Percentiles rank a stretch among this genome's conserved stretches.
Conservation (phyloP, 2,113 vertebrate genomes). For the Oxygymnocypris stewartii region DNA sequence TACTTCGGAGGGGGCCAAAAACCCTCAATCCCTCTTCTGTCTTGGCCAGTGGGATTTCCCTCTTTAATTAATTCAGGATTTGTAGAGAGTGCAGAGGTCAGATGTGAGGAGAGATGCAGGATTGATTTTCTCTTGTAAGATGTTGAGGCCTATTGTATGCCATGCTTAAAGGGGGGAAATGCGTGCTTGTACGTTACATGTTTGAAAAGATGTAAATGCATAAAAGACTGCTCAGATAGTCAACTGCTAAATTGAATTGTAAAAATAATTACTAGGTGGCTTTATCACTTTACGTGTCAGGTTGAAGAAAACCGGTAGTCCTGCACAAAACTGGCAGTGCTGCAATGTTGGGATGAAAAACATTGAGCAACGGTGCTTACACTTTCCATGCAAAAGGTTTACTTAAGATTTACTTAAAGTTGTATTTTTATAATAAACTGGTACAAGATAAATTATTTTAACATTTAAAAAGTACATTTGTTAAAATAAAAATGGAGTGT, state of each 20-base stretch:
- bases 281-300: not conserved
- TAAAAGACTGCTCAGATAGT: not conserved
- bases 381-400: not conserved
- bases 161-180: conserved; percentile 43
- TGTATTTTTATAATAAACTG: not conserved
- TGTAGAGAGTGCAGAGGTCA: conserved; percentile 75
- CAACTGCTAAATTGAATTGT: not conserved
- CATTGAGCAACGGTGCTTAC: not conserved
- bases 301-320: not conserved
- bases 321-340: not conserved
- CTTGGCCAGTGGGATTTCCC: conserved; percentile 75
- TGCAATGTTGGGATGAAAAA: not conserved
- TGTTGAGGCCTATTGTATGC: conserved; percentile 49
- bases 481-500: not conserved
- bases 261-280: not conserved
- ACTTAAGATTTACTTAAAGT: no score
- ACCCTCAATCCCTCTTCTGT: conserved; percentile 74
- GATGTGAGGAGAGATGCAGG: conserved; percentile 67
- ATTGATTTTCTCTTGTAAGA: conserved; percentile 76
- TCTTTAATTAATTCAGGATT: conserved; percentile 85
- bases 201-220: not conserved
- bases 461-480: not conserved
- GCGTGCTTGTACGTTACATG: conserved; percentile 43
- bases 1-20: conserved; percentile 68
- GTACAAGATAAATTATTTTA: not conserved